Conservation (phyloP, 1,140 invertebrate genomes). For the Drosophila subobscura region DNA sequence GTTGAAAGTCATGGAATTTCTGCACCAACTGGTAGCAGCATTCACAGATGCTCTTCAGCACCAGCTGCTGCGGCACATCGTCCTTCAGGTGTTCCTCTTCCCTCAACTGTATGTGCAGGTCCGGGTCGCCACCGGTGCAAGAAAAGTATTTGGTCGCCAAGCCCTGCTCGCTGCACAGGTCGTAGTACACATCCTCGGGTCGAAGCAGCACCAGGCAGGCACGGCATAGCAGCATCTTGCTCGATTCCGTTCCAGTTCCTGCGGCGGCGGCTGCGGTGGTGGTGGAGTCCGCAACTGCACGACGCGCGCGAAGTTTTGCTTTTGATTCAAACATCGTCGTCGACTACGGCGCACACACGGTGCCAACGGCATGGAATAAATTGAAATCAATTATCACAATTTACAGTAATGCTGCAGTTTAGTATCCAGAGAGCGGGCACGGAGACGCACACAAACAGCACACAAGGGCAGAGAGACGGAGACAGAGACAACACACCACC, state of each 20-base stretch:
- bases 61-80: conserved; percentile 16
- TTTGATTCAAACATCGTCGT: conserved; percentile 50
- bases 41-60: conserved; percentile 66
- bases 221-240: conserved; percentile 55
- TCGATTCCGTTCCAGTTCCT: conserved; percentile 1
- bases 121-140: conserved; percentile 37
- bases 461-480: conserved; percentile 4
- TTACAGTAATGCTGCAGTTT: conserved; percentile 32
- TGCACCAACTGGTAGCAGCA: conserved; percentile 68
- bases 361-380: conserved; percentile 29
- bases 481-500: conserved; percentile 10
- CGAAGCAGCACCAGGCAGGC: conserved; percentile 61
- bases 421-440: conserved; percentile 13
- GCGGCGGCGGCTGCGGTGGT: conserved; percentile 1
- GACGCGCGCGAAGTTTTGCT: conserved; percentile 31
- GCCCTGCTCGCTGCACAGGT: conserved; percentile 48
- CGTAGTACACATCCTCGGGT: conserved; percentile 39
- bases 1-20: conserved; percentile 66
- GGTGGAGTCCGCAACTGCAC: conserved; percentile 51
- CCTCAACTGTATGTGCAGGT: neutral
- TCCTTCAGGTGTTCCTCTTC: conserved; percentile 11
- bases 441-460: conserved; percentile 8
- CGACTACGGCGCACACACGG: neutral
- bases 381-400: conserved; percentile 62
- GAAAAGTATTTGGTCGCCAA: conserved; percentile 58